phyloP scores from a whole-genome alignment of 2,113 vertebrate genomes.

The Erythrolamprus reginae region DNA sequence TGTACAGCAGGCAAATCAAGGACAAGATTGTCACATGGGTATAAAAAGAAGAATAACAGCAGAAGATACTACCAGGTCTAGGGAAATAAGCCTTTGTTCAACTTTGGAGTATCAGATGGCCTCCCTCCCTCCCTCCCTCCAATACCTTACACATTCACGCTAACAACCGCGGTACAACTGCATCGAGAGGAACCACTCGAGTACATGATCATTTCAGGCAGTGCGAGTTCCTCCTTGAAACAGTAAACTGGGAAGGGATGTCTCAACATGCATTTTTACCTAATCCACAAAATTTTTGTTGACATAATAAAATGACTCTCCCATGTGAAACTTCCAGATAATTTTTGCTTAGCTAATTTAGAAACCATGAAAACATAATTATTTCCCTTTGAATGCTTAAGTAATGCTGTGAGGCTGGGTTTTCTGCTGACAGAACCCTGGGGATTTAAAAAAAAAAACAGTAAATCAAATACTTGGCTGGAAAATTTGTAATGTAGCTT shows the following conservation, averaged over 20 bases:
- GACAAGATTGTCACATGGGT: not conserved
- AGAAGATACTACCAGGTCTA: not conserved
- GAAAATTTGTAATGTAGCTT: slow-evolving; percentile 32
- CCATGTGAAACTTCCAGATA: slow-evolving; percentile 50
- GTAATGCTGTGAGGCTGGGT: slow-evolving; percentile 46
- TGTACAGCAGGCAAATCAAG: not conserved
- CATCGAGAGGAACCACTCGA: not conserved
- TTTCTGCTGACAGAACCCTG: slow-evolving; percentile 42
- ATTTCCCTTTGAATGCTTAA: slow-evolving; percentile 57
- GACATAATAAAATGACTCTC: slow-evolving; percentile 58
- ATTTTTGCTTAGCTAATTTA: slow-evolving; percentile 59
- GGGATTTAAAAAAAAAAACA: slow-evolving; percentile 22
- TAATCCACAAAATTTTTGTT: slow-evolving; percentile 51
- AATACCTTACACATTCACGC: not conserved
- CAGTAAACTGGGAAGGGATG: not conserved
- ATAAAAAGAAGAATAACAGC: not conserved
- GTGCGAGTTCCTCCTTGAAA: not conserved
- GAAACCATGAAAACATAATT: slow-evolving; percentile 65
- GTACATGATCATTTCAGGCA: not conserved
- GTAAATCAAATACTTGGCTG: slow-evolving; percentile 44
- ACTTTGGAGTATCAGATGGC: not conserved
- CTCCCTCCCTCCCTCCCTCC: not conserved
- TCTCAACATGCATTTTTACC: slow-evolving; percentile 30
- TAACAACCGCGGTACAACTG: not conserved
- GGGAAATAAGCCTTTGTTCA: not conserved